A percentile compares a stretch with the other conserved stretches of the same genome.
phyloP scores from a whole-genome alignment of 2,113 vertebrate species.

The Brachirus orientalis region DNA sequence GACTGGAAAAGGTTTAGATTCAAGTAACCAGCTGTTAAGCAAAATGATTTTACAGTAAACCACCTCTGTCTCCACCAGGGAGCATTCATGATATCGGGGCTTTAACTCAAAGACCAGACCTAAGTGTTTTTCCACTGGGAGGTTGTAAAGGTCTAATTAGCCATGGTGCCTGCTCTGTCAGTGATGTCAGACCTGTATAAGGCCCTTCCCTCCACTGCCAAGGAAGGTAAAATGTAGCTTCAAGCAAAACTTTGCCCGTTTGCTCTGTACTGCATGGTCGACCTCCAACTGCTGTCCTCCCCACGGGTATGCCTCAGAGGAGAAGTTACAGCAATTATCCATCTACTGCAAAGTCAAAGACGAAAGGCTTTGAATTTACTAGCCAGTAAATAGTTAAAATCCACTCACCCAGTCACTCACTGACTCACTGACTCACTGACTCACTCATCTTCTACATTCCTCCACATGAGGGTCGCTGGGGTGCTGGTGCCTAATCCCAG shows the following conservation, averaged over 20 bases:
- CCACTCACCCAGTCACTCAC: too few relatives aligned
- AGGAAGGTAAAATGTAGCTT: conserved; percentile 44
- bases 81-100: conserved; percentile 41
- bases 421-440: too few relatives aligned
- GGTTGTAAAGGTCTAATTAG: conserved; percentile 75
- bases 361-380: conserved; percentile 75
- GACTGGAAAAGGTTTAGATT: background rate
- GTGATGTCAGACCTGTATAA: conserved; percentile 60
- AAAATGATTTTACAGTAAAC: conserved; percentile 44
- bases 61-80: conserved; percentile 22
- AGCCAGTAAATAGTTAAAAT: conserved; percentile 73
- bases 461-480: too few relatives aligned
- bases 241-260: conserved; percentile 51
- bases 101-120: conserved; percentile 58
- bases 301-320: conserved; percentile 65
- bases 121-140: conserved; percentile 66
- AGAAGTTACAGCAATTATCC: conserved; percentile 81
- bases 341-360: conserved; percentile 64
- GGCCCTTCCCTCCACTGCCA: conserved; percentile 52
- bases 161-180: conserved; percentile 48
- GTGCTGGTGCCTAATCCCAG: too few relatives aligned
- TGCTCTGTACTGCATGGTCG: conserved; percentile 59
- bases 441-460: too few relatives aligned
- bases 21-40: conserved; percentile 27
- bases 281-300: background rate